A percentile compares a stretch with the other conserved stretches of the same genome.
Evolutionary conservation across 1,140 invertebrate species (phyloP).

Genomic region (Listronotus oregonensis): DNA sequence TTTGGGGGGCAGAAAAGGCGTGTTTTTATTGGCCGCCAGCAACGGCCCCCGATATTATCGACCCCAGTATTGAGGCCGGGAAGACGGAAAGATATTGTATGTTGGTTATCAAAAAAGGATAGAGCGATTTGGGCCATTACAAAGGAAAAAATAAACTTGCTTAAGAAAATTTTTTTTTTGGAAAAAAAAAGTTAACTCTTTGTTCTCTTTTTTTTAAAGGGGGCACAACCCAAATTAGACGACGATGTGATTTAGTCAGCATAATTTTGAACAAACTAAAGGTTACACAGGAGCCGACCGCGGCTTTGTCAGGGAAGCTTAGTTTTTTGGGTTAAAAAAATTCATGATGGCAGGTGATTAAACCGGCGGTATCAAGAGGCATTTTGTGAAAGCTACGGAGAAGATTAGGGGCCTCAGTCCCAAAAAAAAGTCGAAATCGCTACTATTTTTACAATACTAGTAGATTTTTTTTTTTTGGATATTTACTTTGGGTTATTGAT

Average conservation of each 20-base stretch:
- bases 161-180: no score
- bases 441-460: no score
- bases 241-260: constrained; percentile 77
- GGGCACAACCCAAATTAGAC: constrained; percentile 74
- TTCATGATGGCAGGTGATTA: constrained; percentile 57
- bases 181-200: no score
- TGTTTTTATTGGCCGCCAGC: constrained; percentile 94
- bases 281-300: constrained; percentile 92
- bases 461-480: constrained; percentile 6
- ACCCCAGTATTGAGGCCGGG: constrained; percentile 95
- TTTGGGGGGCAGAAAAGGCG: constrained; percentile 85
- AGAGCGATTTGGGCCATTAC: constrained; percentile 85
- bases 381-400: constrained; percentile 66
- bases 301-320: constrained; percentile 85
- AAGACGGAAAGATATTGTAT: constrained; percentile 90
- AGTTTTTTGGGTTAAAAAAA: constrained; percentile 75
- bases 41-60: constrained; percentile 97
- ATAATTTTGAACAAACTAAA: constrained; percentile 72
- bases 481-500: not conserved
- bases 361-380: constrained; percentile 58
- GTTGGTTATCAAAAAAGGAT: constrained; percentile 79
- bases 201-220: no score
- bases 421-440: constrained; percentile 59
- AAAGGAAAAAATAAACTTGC: constrained; percentile 66
- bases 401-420: constrained; percentile 83